Evolutionary conservation across 2,113 vertebrate species (phyloP).

Genomic region (Glaucidium brasilianum): DNA sequence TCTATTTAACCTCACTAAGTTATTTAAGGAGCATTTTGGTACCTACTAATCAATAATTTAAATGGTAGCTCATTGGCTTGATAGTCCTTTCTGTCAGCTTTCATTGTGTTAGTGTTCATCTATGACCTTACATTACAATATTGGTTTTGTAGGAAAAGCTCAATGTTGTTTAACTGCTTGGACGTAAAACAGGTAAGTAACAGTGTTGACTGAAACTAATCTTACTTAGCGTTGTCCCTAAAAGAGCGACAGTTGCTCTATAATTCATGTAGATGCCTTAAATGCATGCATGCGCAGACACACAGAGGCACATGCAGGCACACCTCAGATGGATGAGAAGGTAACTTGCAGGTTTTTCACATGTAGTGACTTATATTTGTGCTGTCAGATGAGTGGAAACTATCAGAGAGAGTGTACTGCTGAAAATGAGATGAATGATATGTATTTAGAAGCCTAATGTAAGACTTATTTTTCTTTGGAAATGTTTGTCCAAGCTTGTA

Average conservation of each 20-base stretch:
- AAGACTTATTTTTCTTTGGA: background rate
- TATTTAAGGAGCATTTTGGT: background rate
- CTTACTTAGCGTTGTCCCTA: background rate
- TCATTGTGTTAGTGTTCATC: background rate
- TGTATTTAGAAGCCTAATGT: background rate
- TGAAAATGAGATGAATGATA: background rate
- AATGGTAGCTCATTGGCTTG: background rate
- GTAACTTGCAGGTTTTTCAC: background rate
- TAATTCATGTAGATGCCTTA: background rate
- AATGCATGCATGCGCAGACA: background rate
- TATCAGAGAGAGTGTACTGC: background rate
- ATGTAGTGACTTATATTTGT: background rate
- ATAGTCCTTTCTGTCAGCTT: background rate
- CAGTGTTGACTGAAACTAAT: background rate
- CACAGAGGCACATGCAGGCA: fast-evolving
- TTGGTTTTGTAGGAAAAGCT: background rate
- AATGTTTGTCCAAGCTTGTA: background rate
- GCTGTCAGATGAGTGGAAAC: background rate
- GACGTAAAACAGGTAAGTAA: background rate
- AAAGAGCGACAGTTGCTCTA: background rate
- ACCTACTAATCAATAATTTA: background rate
- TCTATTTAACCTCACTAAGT: background rate
- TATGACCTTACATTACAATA: background rate
- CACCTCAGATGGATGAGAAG: background rate
- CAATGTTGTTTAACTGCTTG: background rate